These are phyloP conservation scores for Microcaecilia unicolor DNA, from an alignment of 2,797 vertebrate genomes.

Conservation along the genomic window DNA sequence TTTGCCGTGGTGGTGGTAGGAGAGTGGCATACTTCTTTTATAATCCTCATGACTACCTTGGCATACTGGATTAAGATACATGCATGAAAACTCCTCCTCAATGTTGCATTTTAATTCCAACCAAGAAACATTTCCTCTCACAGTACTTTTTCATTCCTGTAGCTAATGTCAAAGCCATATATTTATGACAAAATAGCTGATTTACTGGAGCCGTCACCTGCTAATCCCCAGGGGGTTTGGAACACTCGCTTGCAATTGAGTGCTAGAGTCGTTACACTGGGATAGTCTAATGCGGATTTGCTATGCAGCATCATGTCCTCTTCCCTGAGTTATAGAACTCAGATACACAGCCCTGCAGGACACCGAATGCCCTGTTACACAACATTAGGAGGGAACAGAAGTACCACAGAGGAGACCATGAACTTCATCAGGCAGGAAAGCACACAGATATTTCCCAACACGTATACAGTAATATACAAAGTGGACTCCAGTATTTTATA, in stretches of 20 bases:
- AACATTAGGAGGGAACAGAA: background rate
- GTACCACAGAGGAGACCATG: background rate
- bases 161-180: constrained; percentile 10
- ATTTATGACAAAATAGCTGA: constrained; percentile 18
- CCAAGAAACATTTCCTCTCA: background rate
- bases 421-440: background rate
- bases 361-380: too few relatives aligned
- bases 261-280: background rate
- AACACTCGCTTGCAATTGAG: background rate
- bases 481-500: too few relatives aligned
- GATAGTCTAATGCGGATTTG: constrained; percentile 1
- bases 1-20: too few relatives aligned
- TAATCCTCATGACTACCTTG: too few relatives aligned
- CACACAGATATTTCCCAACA: too few relatives aligned
- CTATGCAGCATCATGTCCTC: background rate
- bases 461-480: too few relatives aligned
- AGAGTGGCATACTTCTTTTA: too few relatives aligned
- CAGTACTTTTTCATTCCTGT: background rate
- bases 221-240: constrained; percentile 10
- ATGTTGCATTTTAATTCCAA: background rate
- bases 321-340: too few relatives aligned
- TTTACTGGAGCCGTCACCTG: constrained; percentile 26
- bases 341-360: too few relatives aligned
- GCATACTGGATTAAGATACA: too few relatives aligned
- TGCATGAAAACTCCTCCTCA: too few relatives aligned